phyloP scores from a whole-genome alignment of 2,888 invertebrate species.

The Lissocephala sabroskyi region DNA sequence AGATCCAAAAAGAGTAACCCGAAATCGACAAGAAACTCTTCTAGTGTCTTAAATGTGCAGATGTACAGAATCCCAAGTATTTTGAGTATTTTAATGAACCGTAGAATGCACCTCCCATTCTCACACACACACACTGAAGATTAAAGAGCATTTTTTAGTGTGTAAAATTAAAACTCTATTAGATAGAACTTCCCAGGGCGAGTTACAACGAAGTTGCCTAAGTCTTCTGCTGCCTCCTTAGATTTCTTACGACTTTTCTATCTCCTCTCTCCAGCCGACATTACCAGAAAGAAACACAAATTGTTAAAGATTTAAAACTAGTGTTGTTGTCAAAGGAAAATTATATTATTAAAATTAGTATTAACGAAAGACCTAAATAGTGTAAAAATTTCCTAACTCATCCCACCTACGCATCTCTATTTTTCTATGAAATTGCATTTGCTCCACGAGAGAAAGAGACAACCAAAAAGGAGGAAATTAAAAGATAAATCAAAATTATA shows the following conservation, averaged over 20 bases:
- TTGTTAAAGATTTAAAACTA: slow-evolving; percentile 1
- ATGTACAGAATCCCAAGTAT: slow-evolving; percentile 9
- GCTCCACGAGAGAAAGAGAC: slow-evolving; percentile 42
- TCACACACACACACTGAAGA: not conserved
- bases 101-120: not conserved
- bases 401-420: slow-evolving; percentile 71
- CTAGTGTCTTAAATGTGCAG: slow-evolving; percentile 56
- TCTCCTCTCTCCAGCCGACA: too few relatives aligned
- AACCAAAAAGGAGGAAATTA: slow-evolving; percentile 13
- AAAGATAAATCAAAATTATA: slow-evolving; percentile 33
- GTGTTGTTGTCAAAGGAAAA: slow-evolving; percentile 1
- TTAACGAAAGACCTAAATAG: slow-evolving; percentile 10
- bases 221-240: too few relatives aligned
- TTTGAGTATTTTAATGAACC: not conserved
- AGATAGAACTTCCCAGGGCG: too few relatives aligned
- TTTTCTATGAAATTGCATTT: slow-evolving; percentile 68
- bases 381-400: slow-evolving; percentile 69
- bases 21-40: slow-evolving; percentile 22
- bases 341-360: slow-evolving; percentile 4
- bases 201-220: too few relatives aligned
- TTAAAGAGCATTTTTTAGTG: too few relatives aligned
- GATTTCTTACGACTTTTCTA: too few relatives aligned
- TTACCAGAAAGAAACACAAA: too few relatives aligned
- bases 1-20: slow-evolving; percentile 9
- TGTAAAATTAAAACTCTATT: too few relatives aligned